Evolutionary conservation across 2,888 invertebrate species (phyloP).

Genomic region (Brachyptera risi): DNA sequence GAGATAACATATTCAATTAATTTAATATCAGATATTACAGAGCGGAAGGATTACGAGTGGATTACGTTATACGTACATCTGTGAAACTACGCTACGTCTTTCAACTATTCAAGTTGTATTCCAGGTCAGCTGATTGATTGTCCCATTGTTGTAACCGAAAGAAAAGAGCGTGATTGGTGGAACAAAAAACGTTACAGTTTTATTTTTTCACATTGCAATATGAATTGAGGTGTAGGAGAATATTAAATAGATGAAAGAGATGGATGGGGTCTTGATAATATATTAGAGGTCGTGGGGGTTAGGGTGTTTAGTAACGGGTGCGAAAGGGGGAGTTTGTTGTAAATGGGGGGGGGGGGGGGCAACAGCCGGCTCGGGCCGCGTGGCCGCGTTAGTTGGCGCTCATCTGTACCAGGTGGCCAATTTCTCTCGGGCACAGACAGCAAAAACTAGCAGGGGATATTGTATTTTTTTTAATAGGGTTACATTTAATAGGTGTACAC

Average conservation of each 20-base stretch:
- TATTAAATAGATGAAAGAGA: slow-evolving; percentile 16
- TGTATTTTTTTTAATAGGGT: slow-evolving; percentile 20
- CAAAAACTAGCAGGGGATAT: slow-evolving; percentile 19
- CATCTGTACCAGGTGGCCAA: slow-evolving; percentile 15
- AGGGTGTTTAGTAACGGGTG: slow-evolving; percentile 4
- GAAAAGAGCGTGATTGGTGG: not conserved
- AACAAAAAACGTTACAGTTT: not conserved
- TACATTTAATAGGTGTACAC: too few relatives aligned
- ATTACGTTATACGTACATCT: too few relatives aligned
- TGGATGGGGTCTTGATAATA: slow-evolving; percentile 21
- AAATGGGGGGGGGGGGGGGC: too few relatives aligned
- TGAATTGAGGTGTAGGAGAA: slow-evolving; percentile 1
- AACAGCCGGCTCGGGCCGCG: slow-evolving; percentile 12
- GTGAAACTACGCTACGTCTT: too few relatives aligned
- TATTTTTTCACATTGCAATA: not conserved
- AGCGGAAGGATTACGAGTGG: too few relatives aligned
- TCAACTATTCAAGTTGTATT: too few relatives aligned
- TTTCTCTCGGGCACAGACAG: not conserved
- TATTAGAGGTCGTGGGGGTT: slow-evolving; percentile 17
- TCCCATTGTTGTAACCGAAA: not conserved
- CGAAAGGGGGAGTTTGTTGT: slow-evolving; percentile 12
- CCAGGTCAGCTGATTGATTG: slow-evolving; percentile 12
- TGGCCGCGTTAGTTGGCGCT: slow-evolving; percentile 12
- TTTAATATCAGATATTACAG: too few relatives aligned
- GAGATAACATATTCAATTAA: too few relatives aligned